A percentile compares a stretch with the other conserved stretches of the same genome.
phyloP scores from a whole-genome alignment of 2,888 invertebrate species.

The Argyresthia albistria region DNA sequence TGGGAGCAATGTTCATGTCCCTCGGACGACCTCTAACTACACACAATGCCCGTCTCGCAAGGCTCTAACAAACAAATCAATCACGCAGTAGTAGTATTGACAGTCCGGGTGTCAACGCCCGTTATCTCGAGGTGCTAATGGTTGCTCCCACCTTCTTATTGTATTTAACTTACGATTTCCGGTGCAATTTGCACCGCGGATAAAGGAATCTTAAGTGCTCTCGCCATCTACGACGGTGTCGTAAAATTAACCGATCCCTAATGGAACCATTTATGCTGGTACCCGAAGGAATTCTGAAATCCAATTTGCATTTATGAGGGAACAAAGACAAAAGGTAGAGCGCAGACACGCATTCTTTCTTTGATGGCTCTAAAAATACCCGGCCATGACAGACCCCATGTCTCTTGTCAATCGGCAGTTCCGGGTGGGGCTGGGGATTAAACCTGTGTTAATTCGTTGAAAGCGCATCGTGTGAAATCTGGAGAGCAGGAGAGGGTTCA shows the following conservation, averaged over 20 bases:
- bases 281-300: neutral
- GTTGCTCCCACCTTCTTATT: constrained; percentile 32
- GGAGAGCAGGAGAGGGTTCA: constrained; percentile 24
- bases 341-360: neutral
- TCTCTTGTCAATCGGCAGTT: constrained; percentile 3
- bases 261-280: constrained; percentile 28
- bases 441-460: constrained; percentile 33
- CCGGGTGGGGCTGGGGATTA: neutral
- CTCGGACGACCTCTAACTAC: too few relatives aligned
- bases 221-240: constrained; percentile 22
- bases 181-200: constrained; percentile 44
- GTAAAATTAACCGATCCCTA: constrained; percentile 46
- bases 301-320: constrained; percentile 7
- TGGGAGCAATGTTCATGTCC: too few relatives aligned
- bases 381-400: neutral
- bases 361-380: constrained; percentile 2
- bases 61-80: constrained; percentile 13
- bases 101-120: constrained; percentile 29
- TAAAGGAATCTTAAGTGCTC: constrained; percentile 38
- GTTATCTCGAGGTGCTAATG: constrained; percentile 49
- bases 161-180: constrained; percentile 49
- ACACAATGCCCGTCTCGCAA: neutral
- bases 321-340: neutral
- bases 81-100: constrained; percentile 28
- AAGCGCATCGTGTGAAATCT: constrained; percentile 47